These are phyloP conservation scores for Pristis pectinata DNA, from an alignment of 2,797 vertebrate species.

Conservation along the genomic window DNA sequence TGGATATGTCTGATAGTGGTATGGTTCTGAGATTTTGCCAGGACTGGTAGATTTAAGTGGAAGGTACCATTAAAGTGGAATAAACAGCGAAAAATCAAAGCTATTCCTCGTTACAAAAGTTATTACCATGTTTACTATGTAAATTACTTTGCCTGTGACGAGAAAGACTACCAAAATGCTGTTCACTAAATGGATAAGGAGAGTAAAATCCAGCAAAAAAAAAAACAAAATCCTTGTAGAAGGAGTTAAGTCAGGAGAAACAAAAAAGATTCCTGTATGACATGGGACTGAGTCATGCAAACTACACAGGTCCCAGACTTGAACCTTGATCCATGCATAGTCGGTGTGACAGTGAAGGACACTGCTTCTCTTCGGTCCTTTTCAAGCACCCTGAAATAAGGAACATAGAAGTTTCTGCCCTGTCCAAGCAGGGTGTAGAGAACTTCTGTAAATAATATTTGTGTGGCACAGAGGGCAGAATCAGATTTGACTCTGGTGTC, in stretches of 20 bases:
- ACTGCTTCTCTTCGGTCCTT: background rate
- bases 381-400: background rate
- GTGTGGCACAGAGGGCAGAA: background rate
- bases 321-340: background rate
- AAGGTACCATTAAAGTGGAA: background rate
- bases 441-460: too few species aligned
- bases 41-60: background rate
- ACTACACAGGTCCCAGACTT: background rate
- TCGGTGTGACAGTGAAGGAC: background rate
- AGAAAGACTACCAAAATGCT: background rate
- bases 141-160: background rate
- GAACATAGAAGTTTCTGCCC: background rate
- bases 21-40: background rate
- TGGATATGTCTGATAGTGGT: background rate
- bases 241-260: background rate
- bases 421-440: background rate
- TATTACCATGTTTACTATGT: background rate
- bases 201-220: background rate
- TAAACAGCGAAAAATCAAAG: conserved; percentile 13
- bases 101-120: background rate
- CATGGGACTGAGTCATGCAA: background rate
- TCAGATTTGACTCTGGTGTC: background rate
- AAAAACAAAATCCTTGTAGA: background rate
- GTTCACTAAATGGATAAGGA: background rate
- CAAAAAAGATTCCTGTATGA: background rate